Percentiles rank a stretch among this genome's conserved stretches.
Evolutionary conservation across 1,140 invertebrate genomes (phyloP).

Genomic region (Conus betulinus): DNA sequence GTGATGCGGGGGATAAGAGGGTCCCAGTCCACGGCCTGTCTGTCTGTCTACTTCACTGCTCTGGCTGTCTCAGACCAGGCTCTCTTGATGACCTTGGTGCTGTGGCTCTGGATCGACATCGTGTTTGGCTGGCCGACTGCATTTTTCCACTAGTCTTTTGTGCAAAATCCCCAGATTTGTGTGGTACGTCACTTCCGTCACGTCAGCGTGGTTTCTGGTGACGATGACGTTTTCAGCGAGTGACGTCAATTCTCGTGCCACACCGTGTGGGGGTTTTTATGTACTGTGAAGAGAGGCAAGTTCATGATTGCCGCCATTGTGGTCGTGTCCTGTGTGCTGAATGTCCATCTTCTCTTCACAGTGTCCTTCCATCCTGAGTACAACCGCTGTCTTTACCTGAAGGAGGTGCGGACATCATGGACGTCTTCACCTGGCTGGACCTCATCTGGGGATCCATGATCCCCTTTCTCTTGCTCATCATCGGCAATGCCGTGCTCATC

Average conservation of each 20-base stretch:
- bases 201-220: slow-evolving; percentile 15
- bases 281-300: background rate
- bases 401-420: background rate
- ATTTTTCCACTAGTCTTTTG: background rate
- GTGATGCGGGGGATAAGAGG: background rate
- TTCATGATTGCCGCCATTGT: background rate
- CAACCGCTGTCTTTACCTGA: background rate
- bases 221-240: slow-evolving; percentile 7
- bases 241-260: slow-evolving; percentile 5
- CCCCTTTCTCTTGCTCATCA: background rate
- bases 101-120: background rate
- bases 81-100: background rate
- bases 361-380: background rate
- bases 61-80: background rate
- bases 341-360: background rate
- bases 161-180: background rate
- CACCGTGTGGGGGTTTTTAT: background rate
- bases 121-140: background rate
- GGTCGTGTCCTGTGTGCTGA: background rate
- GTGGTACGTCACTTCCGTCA: background rate
- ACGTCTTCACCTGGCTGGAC: background rate
- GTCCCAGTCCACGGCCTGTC: background rate
- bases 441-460: background rate
- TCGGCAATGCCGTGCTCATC: background rate
- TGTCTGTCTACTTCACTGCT: background rate